Conservation (phyloP, 2,797 vertebrate species). For the Danio albolineatus region DNA sequence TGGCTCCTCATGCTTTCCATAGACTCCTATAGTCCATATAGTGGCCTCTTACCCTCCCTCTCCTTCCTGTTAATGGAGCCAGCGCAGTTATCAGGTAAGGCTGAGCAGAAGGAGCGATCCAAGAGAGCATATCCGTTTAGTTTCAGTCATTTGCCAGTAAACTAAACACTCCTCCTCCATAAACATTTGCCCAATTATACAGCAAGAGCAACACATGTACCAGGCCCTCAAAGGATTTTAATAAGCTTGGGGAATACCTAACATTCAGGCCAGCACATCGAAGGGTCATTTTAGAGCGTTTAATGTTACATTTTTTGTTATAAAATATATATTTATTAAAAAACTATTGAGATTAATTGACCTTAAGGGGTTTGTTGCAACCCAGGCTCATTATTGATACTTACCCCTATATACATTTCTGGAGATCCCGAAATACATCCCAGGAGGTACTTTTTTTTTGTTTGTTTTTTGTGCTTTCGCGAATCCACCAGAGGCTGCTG, state of each 20-base stretch:
- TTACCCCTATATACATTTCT: too few relatives aligned
- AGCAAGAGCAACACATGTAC: constrained; percentile 38
- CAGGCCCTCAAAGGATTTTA: constrained; percentile 41
- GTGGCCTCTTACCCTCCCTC: not conserved
- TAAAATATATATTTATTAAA: not conserved
- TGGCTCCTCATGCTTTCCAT: constrained; percentile 45
- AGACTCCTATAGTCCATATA: constrained; percentile 6
- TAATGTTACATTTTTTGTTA: not conserved
- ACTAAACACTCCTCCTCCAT: constrained; percentile 72
- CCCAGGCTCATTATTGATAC: too few relatives aligned
- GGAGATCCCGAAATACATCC: too few relatives aligned
- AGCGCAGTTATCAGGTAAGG: constrained; percentile 58
- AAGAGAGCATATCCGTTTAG: constrained; percentile 67
- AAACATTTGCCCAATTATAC: constrained; percentile 67
- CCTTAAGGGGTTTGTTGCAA: too few relatives aligned
- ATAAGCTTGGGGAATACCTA: constrained; percentile 32
- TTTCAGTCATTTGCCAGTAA: constrained; percentile 75
- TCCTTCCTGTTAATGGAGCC: not conserved
- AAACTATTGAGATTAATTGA: too few relatives aligned
- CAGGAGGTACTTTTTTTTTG: too few relatives aligned
- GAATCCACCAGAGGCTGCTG: too few relatives aligned
- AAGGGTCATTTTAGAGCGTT: not conserved
- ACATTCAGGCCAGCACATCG: constrained; percentile 20
- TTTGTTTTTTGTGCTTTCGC: too few relatives aligned
- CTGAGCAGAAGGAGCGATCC: constrained; percentile 49